Evolutionary conservation across 2,113 vertebrate species (phyloP).

Genomic region (Hippoglossus stenolepis): DNA sequence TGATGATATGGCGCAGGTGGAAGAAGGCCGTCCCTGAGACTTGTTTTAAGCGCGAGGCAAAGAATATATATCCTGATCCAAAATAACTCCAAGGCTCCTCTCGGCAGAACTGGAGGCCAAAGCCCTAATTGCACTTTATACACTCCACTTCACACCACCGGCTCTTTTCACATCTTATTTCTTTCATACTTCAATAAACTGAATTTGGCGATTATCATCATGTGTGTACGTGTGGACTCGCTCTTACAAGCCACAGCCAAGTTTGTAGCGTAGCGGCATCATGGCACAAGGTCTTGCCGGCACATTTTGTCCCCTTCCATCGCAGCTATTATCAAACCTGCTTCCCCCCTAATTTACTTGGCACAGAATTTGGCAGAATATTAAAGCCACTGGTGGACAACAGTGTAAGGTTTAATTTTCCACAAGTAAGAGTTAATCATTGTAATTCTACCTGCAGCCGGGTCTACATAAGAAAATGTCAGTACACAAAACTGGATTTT

Average conservation of each 20-base stretch:
- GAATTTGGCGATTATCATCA: not conserved
- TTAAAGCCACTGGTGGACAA: not conserved
- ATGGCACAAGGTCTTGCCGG: not conserved
- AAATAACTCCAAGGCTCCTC: not conserved
- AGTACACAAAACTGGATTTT: not conserved
- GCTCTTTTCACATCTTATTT: not conserved
- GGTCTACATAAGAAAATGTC: not conserved
- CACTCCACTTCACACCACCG: not conserved
- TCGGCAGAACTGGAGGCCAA: not conserved
- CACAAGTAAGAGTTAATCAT: not conserved
- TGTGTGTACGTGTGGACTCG: not conserved
- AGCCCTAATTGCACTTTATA: not conserved
- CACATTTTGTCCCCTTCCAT: not conserved
- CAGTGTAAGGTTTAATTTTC: not conserved
- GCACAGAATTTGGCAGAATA: not conserved
- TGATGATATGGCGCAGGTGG: not conserved
- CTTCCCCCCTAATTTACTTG: not conserved
- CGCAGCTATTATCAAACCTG: not conserved
- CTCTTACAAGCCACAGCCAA: not conserved
- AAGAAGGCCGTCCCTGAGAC: not conserved
- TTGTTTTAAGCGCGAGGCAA: not conserved
- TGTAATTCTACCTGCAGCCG: not conserved
- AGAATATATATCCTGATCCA: not conserved
- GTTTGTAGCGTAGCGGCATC: not conserved
- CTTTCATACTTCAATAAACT: conserved; percentile 3